Evolutionary conservation across 2,888 invertebrate genomes (phyloP), one percentile per base, ranked within the genome.

Genomic region (Vannuccia rotundouncinata): DNA sequence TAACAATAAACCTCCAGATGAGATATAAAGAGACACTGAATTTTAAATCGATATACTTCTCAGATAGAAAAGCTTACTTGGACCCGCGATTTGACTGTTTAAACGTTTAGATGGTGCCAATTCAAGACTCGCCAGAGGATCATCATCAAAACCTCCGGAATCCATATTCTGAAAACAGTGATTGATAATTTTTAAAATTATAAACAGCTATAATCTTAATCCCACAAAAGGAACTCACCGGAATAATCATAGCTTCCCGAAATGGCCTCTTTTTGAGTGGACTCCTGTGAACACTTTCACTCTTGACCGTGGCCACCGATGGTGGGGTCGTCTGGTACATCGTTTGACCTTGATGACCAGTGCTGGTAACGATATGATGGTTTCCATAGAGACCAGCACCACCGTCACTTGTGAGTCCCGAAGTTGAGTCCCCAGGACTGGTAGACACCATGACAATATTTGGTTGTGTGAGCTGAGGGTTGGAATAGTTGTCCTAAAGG

Each of bases 231-330:
- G 13, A 22, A 22, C 66, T 22, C 66, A 66, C 66, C 66, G 66
- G 25, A 22, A 27, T 2, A 13, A 22, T 2, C 5, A 66, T 13
- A 22, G 66, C 25, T 22, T 66, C 66, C 66, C 66, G 78, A 60
- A 78, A 78, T 59, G 86, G 86, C 79, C 86, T 84, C 82, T 86
- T 86, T 82, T 86, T 86, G 59, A 86, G 85, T 29, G 86, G 86
- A 83, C 86, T 86, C 81, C 85, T 83, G 59, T 82, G 84, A 81
- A 85, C 84, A 75, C 31, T 22, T 66, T 66, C 66, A 66, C 25
- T 66, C 25, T 66, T 66, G 66, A 66, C 22, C 22, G 25, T 74
- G 74, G 74, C 66, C 22, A 13, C 2, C 13, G 76, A 5, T 13
- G 76, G 29, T 5, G 74, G 74, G 5, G 74, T 10, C 1, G 76